Conservation (phyloP, 2,888 invertebrate species). For the Dione vanillae region DNA sequence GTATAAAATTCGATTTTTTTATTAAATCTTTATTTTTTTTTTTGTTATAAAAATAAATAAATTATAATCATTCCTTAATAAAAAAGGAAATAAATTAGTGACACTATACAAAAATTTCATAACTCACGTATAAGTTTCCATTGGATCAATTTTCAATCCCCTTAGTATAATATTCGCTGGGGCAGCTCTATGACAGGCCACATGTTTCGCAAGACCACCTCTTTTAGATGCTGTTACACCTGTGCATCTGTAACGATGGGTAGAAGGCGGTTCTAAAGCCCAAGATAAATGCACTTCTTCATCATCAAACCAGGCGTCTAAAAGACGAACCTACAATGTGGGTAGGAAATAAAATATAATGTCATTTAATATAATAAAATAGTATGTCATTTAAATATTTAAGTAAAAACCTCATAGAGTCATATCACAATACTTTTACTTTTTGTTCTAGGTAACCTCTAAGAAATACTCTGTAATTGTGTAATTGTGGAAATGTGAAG, state of each 20-base stretch:
- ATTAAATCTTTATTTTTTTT: too few relatives aligned
- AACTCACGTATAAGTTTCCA: constrained; percentile 73
- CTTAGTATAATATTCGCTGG: constrained; percentile 70
- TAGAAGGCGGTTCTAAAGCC: constrained; percentile 68
- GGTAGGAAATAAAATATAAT: not conserved
- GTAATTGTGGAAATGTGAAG: too few relatives aligned
- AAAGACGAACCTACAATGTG: constrained; percentile 62
- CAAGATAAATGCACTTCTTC: constrained; percentile 76
- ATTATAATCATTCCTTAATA: too few relatives aligned
- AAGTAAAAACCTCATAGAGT: too few relatives aligned
- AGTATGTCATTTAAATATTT: too few relatives aligned
- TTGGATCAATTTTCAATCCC: constrained; percentile 73
- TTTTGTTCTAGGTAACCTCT: too few relatives aligned
- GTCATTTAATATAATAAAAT: not conserved
- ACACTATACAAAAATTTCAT: too few relatives aligned
- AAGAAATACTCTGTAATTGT: too few relatives aligned
- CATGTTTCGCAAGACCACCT: constrained; percentile 70
- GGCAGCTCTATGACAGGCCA: constrained; percentile 73
- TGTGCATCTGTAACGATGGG: constrained; percentile 70
- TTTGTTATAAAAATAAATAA: too few relatives aligned
- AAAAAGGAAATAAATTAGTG: too few relatives aligned
- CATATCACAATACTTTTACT: too few relatives aligned
- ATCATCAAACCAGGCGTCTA: constrained; percentile 74
- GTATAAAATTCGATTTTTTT: too few relatives aligned
- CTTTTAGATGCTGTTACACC: constrained; percentile 71